Percentiles rank a stretch among this genome's conserved stretches.
phyloP scores from a whole-genome alignment of 2,888 invertebrate species.

The Drosophila glabriapex region DNA sequence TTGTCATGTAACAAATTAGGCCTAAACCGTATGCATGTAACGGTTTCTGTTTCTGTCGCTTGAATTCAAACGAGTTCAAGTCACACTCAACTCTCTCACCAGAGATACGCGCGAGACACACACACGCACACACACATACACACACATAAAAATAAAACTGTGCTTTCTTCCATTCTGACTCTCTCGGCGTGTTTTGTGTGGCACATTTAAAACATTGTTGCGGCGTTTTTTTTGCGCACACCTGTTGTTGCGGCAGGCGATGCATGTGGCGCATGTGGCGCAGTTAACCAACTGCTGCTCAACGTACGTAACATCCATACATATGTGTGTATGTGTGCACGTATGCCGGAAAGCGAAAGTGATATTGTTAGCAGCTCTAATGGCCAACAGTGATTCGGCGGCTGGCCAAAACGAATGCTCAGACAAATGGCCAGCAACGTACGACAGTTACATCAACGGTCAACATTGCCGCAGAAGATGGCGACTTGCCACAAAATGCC shows the following conservation, averaged over 20 bases:
- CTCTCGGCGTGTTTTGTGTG: slow-evolving; percentile 33
- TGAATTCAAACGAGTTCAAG: slow-evolving; percentile 37
- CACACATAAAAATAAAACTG: slow-evolving; percentile 7
- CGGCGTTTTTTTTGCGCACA: slow-evolving; percentile 49
- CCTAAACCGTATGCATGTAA: slow-evolving; percentile 65
- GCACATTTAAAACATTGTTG: slow-evolving; percentile 7
- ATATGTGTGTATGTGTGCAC: slow-evolving; percentile 11
- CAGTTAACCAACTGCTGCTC: slow-evolving; percentile 39
- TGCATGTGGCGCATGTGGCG: slow-evolving; percentile 52
- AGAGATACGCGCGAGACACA: not conserved
- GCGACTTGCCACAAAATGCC: slow-evolving; percentile 60
- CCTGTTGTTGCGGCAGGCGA: slow-evolving; percentile 61
- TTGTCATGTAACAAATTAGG: slow-evolving; percentile 60
- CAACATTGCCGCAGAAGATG: slow-evolving; percentile 55
- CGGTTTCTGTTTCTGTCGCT: slow-evolving; percentile 58
- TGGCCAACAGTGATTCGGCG: slow-evolving; percentile 41
- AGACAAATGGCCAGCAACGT: slow-evolving; percentile 59
- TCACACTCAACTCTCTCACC: slow-evolving; percentile 16
- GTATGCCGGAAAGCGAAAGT: slow-evolving; percentile 74
- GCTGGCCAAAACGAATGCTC: slow-evolving; percentile 56
- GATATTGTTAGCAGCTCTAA: slow-evolving; percentile 62
- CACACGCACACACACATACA: not conserved
- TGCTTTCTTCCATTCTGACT: slow-evolving; percentile 52
- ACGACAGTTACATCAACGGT: slow-evolving; percentile 67
- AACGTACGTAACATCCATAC: slow-evolving; percentile 12